Base-by-base conservation (phyloP, 2,113 vertebrate genomes). In the Phylloscopus whistleri region DNA sequence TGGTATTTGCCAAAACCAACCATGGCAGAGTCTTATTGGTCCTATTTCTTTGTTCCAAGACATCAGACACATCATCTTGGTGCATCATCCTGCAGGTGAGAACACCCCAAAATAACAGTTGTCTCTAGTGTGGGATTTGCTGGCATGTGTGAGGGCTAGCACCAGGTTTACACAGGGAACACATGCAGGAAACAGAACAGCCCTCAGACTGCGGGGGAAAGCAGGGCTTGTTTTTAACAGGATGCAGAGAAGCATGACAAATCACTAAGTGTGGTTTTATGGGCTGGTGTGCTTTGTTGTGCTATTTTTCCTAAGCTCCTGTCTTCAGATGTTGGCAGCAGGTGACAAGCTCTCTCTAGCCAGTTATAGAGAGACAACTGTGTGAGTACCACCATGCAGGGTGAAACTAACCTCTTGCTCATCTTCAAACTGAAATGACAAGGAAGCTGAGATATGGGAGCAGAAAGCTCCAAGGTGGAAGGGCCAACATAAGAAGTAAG, bases 251-350 rank as follows among this genome's bases (percentile, higher is more conserved):
- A 84, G 74, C 93, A 79, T 78, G 87, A 95, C 96, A 96, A 96
- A 91, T 95, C 90, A 69, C n/a, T 68, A 77, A 82, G 85, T 18
- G 59, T 52, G 51, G 43, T 68, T 94, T 97, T 95, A 97, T 72
- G 59, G 93, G 80, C 75, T 39, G 73, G n/a, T 86, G 44, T 35
- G 2, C 63, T 97, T 97, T 93, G 87, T 93, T 97, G 79, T 88
- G 84, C 49, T 82, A 1, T 80, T 76, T 93, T 83, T 69, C 62
- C 72, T 76, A 82, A 78, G 62, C 67, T 93, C 78, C 79, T 52
- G 46, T 92, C 92, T 87, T 96, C 84, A 96, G 92, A 94, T 89
- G 91, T 75, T 87, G 94, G 79, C 84, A 77, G 79, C 93, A 94
- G 89, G 94, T 91, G 86, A 92, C 81, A 93, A 68, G 43, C 27